Evolutionary conservation across 2,888 invertebrate species (phyloP).

Genomic region (Heterodera filipjevi): DNA sequence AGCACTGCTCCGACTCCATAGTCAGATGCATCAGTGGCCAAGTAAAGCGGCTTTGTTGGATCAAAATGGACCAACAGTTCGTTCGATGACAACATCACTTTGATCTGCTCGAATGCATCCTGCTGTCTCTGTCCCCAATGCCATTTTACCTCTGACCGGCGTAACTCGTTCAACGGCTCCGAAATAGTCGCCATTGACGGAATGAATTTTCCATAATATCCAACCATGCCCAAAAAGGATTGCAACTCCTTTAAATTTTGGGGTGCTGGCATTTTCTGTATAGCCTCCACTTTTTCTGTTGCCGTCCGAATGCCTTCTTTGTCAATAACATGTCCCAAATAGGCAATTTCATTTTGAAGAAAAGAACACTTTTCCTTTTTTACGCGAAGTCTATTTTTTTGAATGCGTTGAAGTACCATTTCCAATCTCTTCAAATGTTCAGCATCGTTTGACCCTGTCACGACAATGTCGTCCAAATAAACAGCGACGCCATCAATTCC

Average conservation of each 20-base stretch:
- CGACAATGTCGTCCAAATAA: constrained; percentile 48
- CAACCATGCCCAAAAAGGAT: too few relatives aligned
- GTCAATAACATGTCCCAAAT: constrained; percentile 50
- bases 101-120: constrained; percentile 45
- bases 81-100: constrained; percentile 48
- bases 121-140: too few relatives aligned
- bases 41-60: constrained; percentile 49
- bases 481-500: constrained; percentile 38
- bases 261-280: constrained; percentile 51
- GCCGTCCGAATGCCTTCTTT: constrained; percentile 45
- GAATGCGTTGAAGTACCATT: constrained; percentile 34
- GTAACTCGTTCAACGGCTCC: too few relatives aligned
- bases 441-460: constrained; percentile 30
- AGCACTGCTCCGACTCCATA: constrained; percentile 54
- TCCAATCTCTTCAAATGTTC: constrained; percentile 38
- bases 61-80: constrained; percentile 63
- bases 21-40: constrained; percentile 67
- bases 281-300: constrained; percentile 49
- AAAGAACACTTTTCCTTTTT: constrained; percentile 51
- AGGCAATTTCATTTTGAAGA: constrained; percentile 42
- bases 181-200: too few relatives aligned
- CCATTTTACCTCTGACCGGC: too few relatives aligned
- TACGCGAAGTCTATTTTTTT: constrained; percentile 41
- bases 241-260: constrained; percentile 49
- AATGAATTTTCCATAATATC: too few relatives aligned